Percentiles rank a stretch among this genome's conserved stretches.
These are phyloP conservation scores for Ictalurus punctatus DNA, from an alignment of 2,113 vertebrate species.

Conservation along the genomic window DNA sequence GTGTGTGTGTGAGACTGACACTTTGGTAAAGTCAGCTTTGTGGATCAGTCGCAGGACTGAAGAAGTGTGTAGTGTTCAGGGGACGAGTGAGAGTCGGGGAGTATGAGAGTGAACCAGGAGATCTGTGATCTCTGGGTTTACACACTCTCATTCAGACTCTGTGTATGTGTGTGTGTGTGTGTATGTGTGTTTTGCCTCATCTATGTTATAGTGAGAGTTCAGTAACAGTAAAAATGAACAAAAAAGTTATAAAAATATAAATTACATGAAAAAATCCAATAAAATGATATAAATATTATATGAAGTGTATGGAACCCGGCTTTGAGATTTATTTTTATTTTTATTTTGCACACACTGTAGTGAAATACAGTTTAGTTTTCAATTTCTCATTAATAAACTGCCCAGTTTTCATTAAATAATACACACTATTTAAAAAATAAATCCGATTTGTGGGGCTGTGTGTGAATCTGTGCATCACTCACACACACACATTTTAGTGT, in stretches of 20 bases:
- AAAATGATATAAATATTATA: too few species aligned
- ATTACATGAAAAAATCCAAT: too few species aligned
- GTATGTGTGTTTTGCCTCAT: slow-evolving; percentile 34
- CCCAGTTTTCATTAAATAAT: neutral
- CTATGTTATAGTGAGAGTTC: too few species aligned
- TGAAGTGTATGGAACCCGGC: too few species aligned
- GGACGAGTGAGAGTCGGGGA: neutral
- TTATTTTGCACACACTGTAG: too few species aligned
- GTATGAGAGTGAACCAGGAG: neutral
- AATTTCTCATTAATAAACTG: neutral
- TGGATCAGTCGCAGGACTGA: neutral
- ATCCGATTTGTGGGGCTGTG: neutral
- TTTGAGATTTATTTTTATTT: too few species aligned
- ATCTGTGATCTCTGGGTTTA: neutral
- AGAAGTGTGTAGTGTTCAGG: slow-evolving; percentile 6
- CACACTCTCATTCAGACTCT: neutral
- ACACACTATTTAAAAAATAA: neutral
- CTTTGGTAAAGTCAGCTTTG: neutral
- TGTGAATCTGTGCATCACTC: neutral
- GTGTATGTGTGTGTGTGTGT: slow-evolving; percentile 55
- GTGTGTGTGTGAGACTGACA: neutral
- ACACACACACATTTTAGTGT: neutral
- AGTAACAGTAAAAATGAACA: too few species aligned
- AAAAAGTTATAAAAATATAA: too few species aligned
- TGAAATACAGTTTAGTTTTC: too few species aligned